phyloP scores from a whole-genome alignment of 2,888 invertebrate genomes.

The Brachynemurus nebulosus region DNA sequence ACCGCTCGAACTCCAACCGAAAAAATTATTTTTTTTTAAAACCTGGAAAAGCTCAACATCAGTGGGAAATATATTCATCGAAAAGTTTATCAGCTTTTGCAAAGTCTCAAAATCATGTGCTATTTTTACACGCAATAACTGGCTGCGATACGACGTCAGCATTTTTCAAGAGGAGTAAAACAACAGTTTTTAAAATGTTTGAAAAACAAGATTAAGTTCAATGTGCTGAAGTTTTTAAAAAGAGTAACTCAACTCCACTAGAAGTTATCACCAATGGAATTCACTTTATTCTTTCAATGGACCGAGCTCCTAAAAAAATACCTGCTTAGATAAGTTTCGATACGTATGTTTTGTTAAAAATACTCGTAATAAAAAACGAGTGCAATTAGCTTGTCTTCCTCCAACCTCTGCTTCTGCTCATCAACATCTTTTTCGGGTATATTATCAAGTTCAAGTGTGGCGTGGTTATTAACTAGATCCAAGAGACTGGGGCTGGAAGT shows the following conservation, averaged over 20 bases:
- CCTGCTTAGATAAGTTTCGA: constrained; percentile 16
- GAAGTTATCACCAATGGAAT: no score
- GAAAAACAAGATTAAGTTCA: no score
- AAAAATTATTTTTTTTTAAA: neutral
- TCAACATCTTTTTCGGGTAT: constrained; percentile 17
- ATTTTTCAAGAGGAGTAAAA: constrained; percentile 18
- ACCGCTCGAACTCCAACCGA: constrained; percentile 4
- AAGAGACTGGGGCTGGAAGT: constrained; percentile 5
- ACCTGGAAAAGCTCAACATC: constrained; percentile 4
- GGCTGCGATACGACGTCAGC: no score
- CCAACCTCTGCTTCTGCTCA: constrained; percentile 16
- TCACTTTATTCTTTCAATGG: no score
- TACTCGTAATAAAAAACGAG: constrained; percentile 15
- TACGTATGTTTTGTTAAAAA: constrained; percentile 18
- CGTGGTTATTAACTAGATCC: constrained; percentile 4
- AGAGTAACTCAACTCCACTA: no score
- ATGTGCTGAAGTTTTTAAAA: no score
- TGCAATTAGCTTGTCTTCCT: constrained; percentile 18
- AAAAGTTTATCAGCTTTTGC: constrained; percentile 15
- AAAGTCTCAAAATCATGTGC: constrained; percentile 19
- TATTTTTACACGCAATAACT: constrained; percentile 17
- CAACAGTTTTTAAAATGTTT: no score
- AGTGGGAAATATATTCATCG: constrained; percentile 1
- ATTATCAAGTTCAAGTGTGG: constrained; percentile 13
- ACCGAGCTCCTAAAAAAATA: no score